Percentiles rank a stretch among this genome's conserved stretches.
These are phyloP conservation scores for Pseudobourletiella spinata DNA, from an alignment of 1,140 invertebrate genomes.

Conservation along the genomic window DNA sequence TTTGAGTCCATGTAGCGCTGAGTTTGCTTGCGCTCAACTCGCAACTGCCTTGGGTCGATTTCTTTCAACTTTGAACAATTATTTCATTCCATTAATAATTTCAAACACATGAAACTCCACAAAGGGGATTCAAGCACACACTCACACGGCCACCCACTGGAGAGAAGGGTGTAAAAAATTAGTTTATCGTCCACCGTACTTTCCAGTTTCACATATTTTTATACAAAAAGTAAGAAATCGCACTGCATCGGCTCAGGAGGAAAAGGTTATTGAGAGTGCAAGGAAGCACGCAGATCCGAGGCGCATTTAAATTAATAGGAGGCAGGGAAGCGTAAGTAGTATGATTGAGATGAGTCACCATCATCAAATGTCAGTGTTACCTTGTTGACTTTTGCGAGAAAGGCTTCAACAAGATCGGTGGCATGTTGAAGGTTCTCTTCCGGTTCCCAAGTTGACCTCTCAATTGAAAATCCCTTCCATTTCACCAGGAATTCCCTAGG, in stretches of 20 bases:
- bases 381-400: neutral
- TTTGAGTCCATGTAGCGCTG: slow-evolving; percentile 3
- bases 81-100: neutral
- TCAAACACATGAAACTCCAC: neutral
- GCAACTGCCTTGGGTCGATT: neutral
- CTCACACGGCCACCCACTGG: neutral
- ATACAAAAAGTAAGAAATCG: too few species aligned
- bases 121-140: neutral
- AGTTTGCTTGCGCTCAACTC: slow-evolving; percentile 1
- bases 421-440: neutral
- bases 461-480: neutral
- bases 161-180: too few species aligned
- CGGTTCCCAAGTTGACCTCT: neutral
- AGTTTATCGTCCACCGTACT: too few species aligned
- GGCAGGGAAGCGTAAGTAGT: too few species aligned
- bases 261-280: too few species aligned
- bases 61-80: neutral
- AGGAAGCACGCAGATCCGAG: too few species aligned
- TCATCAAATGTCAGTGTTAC: too few species aligned
- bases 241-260: too few species aligned
- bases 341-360: too few species aligned
- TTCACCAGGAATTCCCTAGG: neutral
- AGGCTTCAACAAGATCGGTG: neutral
- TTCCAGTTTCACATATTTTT: too few species aligned
- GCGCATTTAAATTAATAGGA: too few species aligned